These are phyloP conservation scores for Eleutherodactylus coqui DNA, from an alignment of 2,797 vertebrate genomes.

Conservation along the genomic window DNA sequence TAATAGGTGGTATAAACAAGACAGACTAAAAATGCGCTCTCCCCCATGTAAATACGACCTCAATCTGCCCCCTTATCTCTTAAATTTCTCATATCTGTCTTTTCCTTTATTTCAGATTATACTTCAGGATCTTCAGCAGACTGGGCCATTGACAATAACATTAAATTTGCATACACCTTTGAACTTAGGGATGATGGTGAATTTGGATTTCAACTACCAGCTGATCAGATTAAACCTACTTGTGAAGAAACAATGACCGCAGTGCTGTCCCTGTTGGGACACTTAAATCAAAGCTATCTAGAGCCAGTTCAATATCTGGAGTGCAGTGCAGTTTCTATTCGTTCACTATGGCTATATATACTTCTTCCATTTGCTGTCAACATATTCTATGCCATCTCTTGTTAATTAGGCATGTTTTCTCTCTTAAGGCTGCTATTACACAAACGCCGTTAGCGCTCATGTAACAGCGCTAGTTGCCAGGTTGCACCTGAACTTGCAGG, in stretches of 20 bases:
- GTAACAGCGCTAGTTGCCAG: too few relatives aligned
- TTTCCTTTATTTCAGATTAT: slow-evolving; percentile 71
- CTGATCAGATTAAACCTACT: slow-evolving; percentile 81
- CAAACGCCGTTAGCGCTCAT: too few relatives aligned
- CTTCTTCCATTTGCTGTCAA: slow-evolving; percentile 20
- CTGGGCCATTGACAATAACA: slow-evolving; percentile 79
- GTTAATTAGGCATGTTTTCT: neutral
- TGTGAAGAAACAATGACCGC: slow-evolving; percentile 85
- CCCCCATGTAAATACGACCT: too few relatives aligned
- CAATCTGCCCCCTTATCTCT: too few relatives aligned
- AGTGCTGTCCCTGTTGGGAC: slow-evolving; percentile 78
- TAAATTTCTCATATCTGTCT: neutral
- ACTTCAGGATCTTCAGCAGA: slow-evolving; percentile 85
- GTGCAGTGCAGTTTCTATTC: slow-evolving; percentile 54
- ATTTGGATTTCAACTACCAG: slow-evolving; percentile 77
- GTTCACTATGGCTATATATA: slow-evolving; percentile 35
- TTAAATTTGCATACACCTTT: slow-evolving; percentile 83
- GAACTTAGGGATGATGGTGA: slow-evolving; percentile 82
- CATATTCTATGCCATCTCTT: slow-evolving; percentile 10
- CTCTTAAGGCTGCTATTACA: too few relatives aligned
- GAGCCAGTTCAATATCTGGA: slow-evolving; percentile 22
- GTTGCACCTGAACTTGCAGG: too few relatives aligned
- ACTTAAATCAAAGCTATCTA: slow-evolving; percentile 74
- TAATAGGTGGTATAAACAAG: too few relatives aligned
- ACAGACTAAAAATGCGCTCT: too few relatives aligned